phyloP scores from a whole-genome alignment of 2,113 vertebrate genomes.

The Mystacornis crossleyi region DNA sequence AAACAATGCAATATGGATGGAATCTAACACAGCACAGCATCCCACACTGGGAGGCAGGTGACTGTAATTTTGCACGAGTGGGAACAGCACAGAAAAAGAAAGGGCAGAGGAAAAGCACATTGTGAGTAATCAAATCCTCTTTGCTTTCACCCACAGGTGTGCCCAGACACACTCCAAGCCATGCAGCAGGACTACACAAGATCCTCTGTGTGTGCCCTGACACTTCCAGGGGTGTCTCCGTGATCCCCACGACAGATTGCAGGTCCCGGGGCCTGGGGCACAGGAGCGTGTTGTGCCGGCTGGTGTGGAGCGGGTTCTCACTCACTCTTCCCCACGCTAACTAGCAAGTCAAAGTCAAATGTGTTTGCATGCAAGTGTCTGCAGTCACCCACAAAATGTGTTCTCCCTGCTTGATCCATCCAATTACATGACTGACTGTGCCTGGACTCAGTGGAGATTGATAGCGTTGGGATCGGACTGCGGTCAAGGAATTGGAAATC shows the following conservation, averaged over 20 bases:
- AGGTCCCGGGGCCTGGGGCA: fast-evolving
- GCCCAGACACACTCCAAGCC: not conserved
- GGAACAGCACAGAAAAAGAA: not conserved
- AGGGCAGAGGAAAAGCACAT: not conserved
- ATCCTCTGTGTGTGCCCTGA: fast-evolving
- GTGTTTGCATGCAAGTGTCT: not conserved
- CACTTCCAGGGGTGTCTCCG: fast-evolving
- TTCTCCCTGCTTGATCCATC: not conserved
- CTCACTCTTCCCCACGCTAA: not conserved
- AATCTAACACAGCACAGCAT: not conserved
- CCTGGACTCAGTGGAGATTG: not conserved
- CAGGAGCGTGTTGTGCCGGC: not conserved
- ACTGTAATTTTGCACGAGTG: not conserved
- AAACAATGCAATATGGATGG: not conserved
- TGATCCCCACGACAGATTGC: fast-evolving
- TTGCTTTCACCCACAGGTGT: not conserved
- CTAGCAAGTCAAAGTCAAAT: not conserved
- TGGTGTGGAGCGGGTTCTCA: not conserved
- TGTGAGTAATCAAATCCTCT: not conserved
- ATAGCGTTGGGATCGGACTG: not conserved
- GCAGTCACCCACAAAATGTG: not conserved
- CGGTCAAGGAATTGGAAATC: not conserved
- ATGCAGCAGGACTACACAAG: not conserved
- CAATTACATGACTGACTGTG: not conserved
- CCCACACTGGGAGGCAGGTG: not conserved